These are phyloP conservation scores for Drosophila malerkotliana DNA, from an alignment of 1,140 invertebrate genomes.

Conservation along the genomic window DNA sequence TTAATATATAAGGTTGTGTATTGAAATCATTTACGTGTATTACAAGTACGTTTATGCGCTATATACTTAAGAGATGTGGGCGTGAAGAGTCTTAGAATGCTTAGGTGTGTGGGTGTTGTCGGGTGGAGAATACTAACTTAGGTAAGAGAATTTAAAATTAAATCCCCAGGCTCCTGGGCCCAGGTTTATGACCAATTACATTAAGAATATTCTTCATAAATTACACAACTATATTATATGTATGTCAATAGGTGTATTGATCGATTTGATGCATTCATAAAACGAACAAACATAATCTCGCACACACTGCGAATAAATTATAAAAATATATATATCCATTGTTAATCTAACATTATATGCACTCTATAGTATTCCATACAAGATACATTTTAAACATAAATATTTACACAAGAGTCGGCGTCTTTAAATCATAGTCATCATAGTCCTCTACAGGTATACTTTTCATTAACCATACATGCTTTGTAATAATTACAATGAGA, in stretches of 20 bases:
- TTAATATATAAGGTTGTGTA: constrained; percentile 49
- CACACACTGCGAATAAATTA: constrained; percentile 63
- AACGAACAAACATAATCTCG: constrained; percentile 58
- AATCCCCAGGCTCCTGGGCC: constrained; percentile 20
- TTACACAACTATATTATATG: constrained; percentile 62
- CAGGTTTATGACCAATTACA: constrained; percentile 33
- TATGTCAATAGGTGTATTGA: constrained; percentile 44
- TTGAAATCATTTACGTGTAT: constrained; percentile 71
- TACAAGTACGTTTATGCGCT: constrained; percentile 67
- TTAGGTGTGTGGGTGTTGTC: constrained; percentile 36
- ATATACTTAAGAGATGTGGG: constrained; percentile 68
- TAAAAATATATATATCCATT: constrained; percentile 63
- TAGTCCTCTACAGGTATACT: constrained; percentile 14
- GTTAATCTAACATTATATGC: constrained; percentile 49
- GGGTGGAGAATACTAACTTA: constrained; percentile 71
- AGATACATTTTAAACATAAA: constrained; percentile 68
- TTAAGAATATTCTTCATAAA: constrained; percentile 64
- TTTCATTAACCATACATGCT: constrained; percentile 32
- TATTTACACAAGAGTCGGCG: constrained; percentile 48
- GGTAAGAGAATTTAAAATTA: constrained; percentile 55
- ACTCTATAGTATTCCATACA: constrained; percentile 39
- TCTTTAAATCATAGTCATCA: constrained; percentile 5
- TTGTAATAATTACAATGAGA: constrained; percentile 56
- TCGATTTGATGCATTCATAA: constrained; percentile 56
- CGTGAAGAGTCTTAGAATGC: constrained; percentile 49